These are phyloP conservation scores for Gymnopithys bicolor DNA, from an alignment of 2,797 vertebrate genomes.

Conservation along the genomic window DNA sequence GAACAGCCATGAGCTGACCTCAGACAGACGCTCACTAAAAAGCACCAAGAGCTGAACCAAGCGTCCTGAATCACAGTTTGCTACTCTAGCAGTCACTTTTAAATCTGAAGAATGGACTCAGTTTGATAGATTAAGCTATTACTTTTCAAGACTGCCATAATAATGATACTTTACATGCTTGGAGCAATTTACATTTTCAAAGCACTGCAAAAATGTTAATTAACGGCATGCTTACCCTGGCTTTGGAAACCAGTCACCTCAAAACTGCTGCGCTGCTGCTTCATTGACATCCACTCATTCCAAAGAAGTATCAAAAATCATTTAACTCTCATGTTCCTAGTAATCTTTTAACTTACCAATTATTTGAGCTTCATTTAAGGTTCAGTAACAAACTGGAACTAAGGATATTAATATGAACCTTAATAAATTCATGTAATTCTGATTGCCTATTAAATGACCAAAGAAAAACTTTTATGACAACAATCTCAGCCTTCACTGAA, in stretches of 20 bases:
- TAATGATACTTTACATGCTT: slow-evolving; percentile 30
- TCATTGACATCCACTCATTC: not conserved
- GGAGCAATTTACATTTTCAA: slow-evolving; percentile 44
- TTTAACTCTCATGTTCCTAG: not conserved
- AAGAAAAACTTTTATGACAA: not conserved
- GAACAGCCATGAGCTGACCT: not conserved
- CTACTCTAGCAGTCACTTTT: not conserved
- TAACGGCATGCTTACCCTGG: slow-evolving; percentile 9
- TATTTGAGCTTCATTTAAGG: slow-evolving; percentile 1
- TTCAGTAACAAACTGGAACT: not conserved
- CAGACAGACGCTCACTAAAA: not conserved
- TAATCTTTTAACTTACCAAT: slow-evolving; percentile 1
- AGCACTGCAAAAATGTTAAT: slow-evolving; percentile 45
- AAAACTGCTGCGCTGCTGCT: not conserved
- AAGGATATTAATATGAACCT: not conserved
- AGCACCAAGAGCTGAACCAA: not conserved
- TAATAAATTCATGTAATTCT: not conserved
- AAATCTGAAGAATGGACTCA: not conserved
- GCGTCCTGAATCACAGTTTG: not conserved
- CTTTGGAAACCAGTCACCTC: slow-evolving; percentile 12
- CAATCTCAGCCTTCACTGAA: not conserved
- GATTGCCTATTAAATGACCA: not conserved
- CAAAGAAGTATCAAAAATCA: not conserved
- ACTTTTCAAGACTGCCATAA: slow-evolving; percentile 27
- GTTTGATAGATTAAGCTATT: slow-evolving; percentile 32